Evolutionary conservation across 2,797 vertebrate species (phyloP).

Genomic region (Sparidentex hasta): DNA sequence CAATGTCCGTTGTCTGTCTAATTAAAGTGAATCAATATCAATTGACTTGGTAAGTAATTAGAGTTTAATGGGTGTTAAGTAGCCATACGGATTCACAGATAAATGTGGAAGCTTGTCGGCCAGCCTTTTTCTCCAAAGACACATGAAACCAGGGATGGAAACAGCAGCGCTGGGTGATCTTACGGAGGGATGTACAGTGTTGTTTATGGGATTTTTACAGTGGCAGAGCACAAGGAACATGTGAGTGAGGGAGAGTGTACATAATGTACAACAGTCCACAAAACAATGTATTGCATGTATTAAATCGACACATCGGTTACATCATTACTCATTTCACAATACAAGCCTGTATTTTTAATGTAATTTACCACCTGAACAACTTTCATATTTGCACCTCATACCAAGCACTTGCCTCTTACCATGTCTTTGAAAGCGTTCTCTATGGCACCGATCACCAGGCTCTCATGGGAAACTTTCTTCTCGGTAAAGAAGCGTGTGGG

Average conservation of each 20-base stretch:
- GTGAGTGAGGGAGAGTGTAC: not conserved
- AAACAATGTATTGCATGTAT: not conserved
- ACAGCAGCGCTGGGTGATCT: not conserved
- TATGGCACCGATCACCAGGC: conserved; percentile 94
- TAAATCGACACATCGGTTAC: too few relatives aligned
- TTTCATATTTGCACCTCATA: not conserved
- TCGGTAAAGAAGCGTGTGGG: conserved; percentile 95
- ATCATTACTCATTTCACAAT: too few relatives aligned
- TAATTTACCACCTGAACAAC: not conserved
- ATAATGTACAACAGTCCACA: not conserved
- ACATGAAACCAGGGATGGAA: conserved; percentile 1
- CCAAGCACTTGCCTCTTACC: conserved; percentile 82
- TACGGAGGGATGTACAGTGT: not conserved
- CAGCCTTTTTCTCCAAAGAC: conserved; percentile 2
- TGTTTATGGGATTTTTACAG: not conserved
- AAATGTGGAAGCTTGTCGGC: not conserved
- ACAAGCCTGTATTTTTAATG: too few relatives aligned
- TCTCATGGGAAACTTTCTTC: conserved; percentile 96
- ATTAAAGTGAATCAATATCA: conserved; percentile 38
- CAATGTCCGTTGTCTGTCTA: conserved; percentile 2
- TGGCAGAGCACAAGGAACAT: not conserved
- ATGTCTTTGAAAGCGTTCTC: conserved; percentile 98
- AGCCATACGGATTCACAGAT: not conserved
- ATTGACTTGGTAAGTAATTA: conserved; percentile 19
- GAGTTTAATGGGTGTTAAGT: conserved; percentile 42